Evolutionary conservation across 2,113 vertebrate genomes (phyloP).

Genomic region (Vicugna pacos): DNA sequence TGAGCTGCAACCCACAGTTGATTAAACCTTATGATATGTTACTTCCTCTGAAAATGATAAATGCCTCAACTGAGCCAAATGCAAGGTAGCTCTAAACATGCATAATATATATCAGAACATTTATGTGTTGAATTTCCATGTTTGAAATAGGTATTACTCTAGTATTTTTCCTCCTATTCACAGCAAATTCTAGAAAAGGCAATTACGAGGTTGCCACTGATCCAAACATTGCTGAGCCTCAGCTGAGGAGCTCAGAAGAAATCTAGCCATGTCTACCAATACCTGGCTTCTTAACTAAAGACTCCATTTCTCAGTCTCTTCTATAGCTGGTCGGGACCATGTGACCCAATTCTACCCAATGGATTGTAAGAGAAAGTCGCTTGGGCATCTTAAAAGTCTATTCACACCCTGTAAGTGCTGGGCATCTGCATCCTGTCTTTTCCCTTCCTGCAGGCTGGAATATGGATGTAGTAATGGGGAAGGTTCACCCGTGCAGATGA

Average conservation of each 20-base stretch:
- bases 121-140: neutral
- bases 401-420: neutral
- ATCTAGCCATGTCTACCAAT: neutral
- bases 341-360: neutral
- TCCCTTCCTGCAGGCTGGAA: neutral
- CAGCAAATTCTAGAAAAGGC: conserved; percentile 16
- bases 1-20: neutral
- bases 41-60: neutral
- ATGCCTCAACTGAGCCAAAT: neutral
- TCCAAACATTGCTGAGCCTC: neutral
- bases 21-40: neutral
- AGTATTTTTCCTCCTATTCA: neutral
- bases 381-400: neutral
- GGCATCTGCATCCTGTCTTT: neutral
- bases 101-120: neutral
- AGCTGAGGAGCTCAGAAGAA: neutral
- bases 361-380: neutral
- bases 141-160: neutral
- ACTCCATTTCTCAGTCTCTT: neutral
- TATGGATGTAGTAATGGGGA: too few species aligned
- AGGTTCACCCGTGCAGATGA: neutral
- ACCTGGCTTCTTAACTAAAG: neutral
- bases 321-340: neutral
- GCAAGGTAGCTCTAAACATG: neutral
- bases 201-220: neutral